Evolutionary conservation across 2,888 invertebrate genomes (phyloP).

Genomic region (Nymphalis urticae): DNA sequence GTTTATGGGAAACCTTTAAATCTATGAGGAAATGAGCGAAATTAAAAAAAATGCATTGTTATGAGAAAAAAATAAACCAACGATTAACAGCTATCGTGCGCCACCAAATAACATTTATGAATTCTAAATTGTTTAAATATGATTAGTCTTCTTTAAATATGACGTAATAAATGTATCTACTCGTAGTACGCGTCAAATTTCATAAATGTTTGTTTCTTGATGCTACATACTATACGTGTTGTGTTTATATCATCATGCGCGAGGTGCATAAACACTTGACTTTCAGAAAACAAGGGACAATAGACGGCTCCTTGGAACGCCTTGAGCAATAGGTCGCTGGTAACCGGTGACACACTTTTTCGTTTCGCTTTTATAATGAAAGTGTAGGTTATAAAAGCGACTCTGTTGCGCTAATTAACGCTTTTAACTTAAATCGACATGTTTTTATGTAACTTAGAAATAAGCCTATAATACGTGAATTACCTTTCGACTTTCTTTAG

Average conservation of each 20-base stretch:
- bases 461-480: neutral
- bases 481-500: neutral
- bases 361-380: slow-evolving; percentile 27
- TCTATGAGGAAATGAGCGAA: slow-evolving; percentile 9
- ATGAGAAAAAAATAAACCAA: too few relatives aligned
- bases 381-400: slow-evolving; percentile 13
- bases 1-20: slow-evolving; percentile 18
- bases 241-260: slow-evolving; percentile 20
- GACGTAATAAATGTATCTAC: too few relatives aligned
- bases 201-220: slow-evolving; percentile 3
- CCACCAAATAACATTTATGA: too few relatives aligned
- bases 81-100: too few relatives aligned
- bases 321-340: slow-evolving; percentile 36
- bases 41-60: neutral
- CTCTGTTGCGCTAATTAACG: slow-evolving; percentile 30
- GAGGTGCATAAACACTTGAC: slow-evolving; percentile 36
- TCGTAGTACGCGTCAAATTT: neutral
- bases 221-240: slow-evolving; percentile 2
- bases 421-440: slow-evolving; percentile 13
- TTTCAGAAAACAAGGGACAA: slow-evolving; percentile 33
- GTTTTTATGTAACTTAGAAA: neutral
- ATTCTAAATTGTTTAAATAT: too few relatives aligned
- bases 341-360: slow-evolving; percentile 36
- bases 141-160: too few relatives aligned
- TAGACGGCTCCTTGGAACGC: slow-evolving; percentile 32